phyloP scores from a whole-genome alignment of 2,888 invertebrate species.

The Myopa tessellatipennis region DNA sequence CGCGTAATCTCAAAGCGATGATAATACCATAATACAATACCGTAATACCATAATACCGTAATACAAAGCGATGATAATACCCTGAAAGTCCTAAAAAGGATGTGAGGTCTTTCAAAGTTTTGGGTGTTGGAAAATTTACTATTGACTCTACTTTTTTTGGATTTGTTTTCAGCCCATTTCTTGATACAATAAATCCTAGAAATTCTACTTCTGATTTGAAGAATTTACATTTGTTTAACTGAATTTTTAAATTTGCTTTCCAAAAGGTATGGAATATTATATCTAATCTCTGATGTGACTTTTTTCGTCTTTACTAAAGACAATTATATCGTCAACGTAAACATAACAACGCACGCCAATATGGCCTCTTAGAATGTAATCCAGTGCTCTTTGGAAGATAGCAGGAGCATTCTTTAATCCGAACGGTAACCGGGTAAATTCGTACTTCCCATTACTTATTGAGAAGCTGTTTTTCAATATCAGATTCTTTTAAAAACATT shows the following conservation, averaged over 20 bases:
- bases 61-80: constrained; percentile 21
- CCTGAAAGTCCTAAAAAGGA: constrained; percentile 27
- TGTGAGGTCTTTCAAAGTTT: constrained; percentile 14
- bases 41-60: too few species aligned
- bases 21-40: too few species aligned
- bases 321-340: constrained; percentile 35
- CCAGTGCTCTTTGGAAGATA: constrained; percentile 36
- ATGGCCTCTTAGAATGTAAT: constrained; percentile 33
- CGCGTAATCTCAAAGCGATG: constrained; percentile 9
- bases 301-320: neutral
- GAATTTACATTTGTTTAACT: constrained; percentile 15
- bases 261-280: constrained; percentile 1
- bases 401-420: constrained; percentile 35
- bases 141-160: constrained; percentile 16
- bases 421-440: constrained; percentile 16
- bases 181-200: constrained; percentile 13
- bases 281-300: neutral
- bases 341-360: constrained; percentile 34
- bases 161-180: neutral
- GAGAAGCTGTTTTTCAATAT: too few species aligned
- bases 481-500: neutral
- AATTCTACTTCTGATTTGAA: constrained; percentile 13
- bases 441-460: neutral
- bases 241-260: constrained; percentile 6
- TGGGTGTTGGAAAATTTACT: constrained; percentile 5